These are phyloP conservation scores for Pristis pectinata DNA, from an alignment of 2,797 vertebrate species.

Conservation along the genomic window DNA sequence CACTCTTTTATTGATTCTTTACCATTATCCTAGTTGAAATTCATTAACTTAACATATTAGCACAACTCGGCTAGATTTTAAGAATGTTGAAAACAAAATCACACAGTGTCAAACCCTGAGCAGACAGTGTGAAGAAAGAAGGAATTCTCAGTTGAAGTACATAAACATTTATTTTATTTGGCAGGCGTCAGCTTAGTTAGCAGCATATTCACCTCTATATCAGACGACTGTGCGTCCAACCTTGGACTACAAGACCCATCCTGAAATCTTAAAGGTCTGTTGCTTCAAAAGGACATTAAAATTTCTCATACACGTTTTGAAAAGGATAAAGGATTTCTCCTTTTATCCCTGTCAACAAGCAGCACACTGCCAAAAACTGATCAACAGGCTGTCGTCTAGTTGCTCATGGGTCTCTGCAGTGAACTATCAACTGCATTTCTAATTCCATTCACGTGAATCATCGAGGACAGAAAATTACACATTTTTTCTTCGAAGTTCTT, in stretches of 20 bases:
- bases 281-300: background rate
- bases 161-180: background rate
- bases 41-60: background rate
- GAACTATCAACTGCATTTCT: background rate
- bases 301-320: background rate
- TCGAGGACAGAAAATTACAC: background rate
- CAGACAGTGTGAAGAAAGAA: background rate
- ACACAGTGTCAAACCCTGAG: background rate
- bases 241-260: background rate
- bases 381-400: background rate
- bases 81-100: background rate
- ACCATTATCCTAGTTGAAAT: background rate
- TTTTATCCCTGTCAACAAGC: background rate
- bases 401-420: background rate
- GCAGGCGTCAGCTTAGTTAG: background rate
- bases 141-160: background rate
- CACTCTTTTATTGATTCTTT: background rate
- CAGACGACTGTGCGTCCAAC: background rate
- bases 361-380: background rate
- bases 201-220: background rate
- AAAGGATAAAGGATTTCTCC: background rate
- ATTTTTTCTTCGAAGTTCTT: background rate
- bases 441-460: background rate
- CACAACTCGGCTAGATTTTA: background rate
- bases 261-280: background rate